Percentiles rank a stretch among this genome's conserved stretches.
These are phyloP conservation scores for Aptenodytes forsteri DNA, from an alignment of 2,113 vertebrate species.

Conservation along the genomic window DNA sequence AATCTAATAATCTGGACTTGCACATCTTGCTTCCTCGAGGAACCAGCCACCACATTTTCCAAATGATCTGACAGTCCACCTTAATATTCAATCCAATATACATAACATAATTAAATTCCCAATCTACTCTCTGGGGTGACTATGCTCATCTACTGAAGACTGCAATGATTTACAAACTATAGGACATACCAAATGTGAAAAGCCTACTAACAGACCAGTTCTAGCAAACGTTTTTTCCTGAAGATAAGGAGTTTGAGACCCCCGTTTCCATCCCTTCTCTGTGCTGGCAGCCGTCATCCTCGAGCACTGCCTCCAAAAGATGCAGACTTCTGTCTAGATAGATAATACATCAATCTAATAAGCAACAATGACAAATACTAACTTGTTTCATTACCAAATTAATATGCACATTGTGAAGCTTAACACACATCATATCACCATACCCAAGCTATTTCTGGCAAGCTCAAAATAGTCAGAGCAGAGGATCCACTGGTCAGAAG, in stretches of 20 bases:
- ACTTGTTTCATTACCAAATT: background rate
- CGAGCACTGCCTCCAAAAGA: background rate
- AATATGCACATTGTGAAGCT: background rate
- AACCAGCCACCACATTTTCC: background rate
- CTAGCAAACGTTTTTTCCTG: background rate
- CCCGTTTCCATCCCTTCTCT: background rate
- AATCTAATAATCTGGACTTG: background rate
- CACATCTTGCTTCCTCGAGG: background rate
- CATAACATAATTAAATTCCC: background rate
- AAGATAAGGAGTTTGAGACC: background rate
- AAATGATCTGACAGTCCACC: background rate
- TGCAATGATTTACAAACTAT: background rate
- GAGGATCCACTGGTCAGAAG: background rate
- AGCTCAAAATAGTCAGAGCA: background rate
- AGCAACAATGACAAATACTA: background rate
- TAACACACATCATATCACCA: background rate
- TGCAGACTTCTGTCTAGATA: background rate
- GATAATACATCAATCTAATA: background rate
- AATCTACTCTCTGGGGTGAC: background rate
- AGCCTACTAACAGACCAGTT: background rate
- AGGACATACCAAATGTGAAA: background rate
- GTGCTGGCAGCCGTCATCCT: background rate
- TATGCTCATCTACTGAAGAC: background rate
- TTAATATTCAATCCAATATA: slow-evolving; percentile 28
- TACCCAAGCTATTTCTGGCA: background rate